Percentiles rank a stretch among this genome's conserved stretches.
Conservation (phyloP, 2,888 invertebrate genomes). For the Tetragonula carbonaria region DNA sequence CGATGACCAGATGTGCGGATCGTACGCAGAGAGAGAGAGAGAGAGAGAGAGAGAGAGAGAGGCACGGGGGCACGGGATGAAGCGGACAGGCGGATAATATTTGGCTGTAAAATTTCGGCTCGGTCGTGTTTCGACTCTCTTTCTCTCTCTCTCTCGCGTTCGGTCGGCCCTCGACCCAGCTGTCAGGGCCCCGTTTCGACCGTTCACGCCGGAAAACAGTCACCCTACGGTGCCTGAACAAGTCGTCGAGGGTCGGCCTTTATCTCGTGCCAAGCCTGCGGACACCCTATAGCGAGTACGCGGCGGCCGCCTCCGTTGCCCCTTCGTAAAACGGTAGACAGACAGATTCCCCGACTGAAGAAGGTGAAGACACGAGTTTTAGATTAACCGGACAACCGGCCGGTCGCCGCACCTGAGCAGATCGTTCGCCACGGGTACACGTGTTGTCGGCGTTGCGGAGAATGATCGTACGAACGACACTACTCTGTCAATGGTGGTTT, state of each 20-base stretch:
- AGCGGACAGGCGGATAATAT: slow-evolving; percentile 65
- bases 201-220: slow-evolving; percentile 29
- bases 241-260: slow-evolving; percentile 53
- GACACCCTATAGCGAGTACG: slow-evolving; percentile 49
- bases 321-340: slow-evolving; percentile 55
- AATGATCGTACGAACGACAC: slow-evolving; percentile 18
- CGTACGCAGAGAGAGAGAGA: slow-evolving; percentile 31
- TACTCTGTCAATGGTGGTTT: too few species aligned
- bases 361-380: slow-evolving; percentile 54
- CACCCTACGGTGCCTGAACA: slow-evolving; percentile 48
- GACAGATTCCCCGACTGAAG: slow-evolving; percentile 43
- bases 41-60: too few species aligned
- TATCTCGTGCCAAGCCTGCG: slow-evolving; percentile 49
- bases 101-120: slow-evolving; percentile 61
- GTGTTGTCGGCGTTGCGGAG: slow-evolving; percentile 31
- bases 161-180: slow-evolving; percentile 52
- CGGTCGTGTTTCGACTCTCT: slow-evolving; percentile 6
- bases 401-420: slow-evolving; percentile 48
- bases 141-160: too few species aligned
- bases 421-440: slow-evolving; percentile 39
- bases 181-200: slow-evolving; percentile 57
- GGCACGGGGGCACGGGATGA: slow-evolving; percentile 49
- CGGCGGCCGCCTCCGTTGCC: slow-evolving; percentile 35
- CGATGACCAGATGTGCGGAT: slow-evolving; percentile 78
- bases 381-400: slow-evolving; percentile 54